Base-by-base conservation (phyloP, 2,888 invertebrate genomes). In the Orthonychiurus folsomi region DNA sequence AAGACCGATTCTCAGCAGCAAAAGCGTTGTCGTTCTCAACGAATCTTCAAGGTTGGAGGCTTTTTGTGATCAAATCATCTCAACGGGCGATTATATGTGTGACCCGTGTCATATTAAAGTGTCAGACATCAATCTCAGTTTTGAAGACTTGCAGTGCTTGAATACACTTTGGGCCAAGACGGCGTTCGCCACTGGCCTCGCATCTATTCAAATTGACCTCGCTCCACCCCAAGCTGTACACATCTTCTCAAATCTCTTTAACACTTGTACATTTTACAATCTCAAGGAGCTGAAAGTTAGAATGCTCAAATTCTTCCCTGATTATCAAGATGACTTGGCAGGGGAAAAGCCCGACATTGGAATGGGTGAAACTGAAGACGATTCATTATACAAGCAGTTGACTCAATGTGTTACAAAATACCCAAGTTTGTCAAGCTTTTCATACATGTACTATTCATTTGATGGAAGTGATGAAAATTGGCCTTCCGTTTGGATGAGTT, bases 291-390 rank as follows among this genome's bases (percentile, higher is more conserved):
- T 52, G 3, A 52, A 52, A 52, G 20, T 52, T 9, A 5, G 52
- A 5, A 12, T 52, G 24, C 52, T 52, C 20, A 52, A 52, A 52
- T 52, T 52, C 20, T 52, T 21, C 20, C 37, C 37, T 5, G 37
- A 37, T 37, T 9, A 37, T 37, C n/a, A n/a, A n/a, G 37, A 37
- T 37, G 5, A 5, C 37, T 37, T 37, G 5, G 37, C n/a, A n/a
- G 48, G n/a, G 48, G 48, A 15, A n/a, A 48, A n/a, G 48, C 48
- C n/a, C 48, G n/a, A 48, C n/a, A 12, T n/a, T 48, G 48, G n/a
- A 20, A 23, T 21, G 20, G 52, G 20, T 52, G n/a, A 52, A 52
- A 12, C 20, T 5, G 24, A 5, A 20, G n/a, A 21, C 52, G 15
- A 48, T 48, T 48, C 48, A 15, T 48, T 48, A n/a, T 48, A 15